A percentile compares a stretch with the other conserved stretches of the same genome.
phyloP scores from a whole-genome alignment of 2,888 invertebrate species.

The Pseudoips prasinana region DNA sequence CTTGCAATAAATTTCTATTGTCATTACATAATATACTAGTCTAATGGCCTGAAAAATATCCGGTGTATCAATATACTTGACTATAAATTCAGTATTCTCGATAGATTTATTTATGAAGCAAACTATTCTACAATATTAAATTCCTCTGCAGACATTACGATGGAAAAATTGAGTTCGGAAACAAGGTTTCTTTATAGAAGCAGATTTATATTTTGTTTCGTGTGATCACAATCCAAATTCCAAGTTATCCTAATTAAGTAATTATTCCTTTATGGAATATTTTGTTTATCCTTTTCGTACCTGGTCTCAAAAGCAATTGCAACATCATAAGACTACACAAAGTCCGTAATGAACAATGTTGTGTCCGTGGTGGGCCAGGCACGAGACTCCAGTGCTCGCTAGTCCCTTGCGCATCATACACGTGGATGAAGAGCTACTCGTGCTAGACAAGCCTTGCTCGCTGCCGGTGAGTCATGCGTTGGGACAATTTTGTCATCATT shows the following conservation, averaged over 20 bases:
- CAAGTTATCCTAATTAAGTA: not conserved
- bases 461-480: constrained; percentile 88
- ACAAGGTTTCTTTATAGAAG: constrained; percentile 13
- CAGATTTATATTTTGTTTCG: constrained; percentile 15
- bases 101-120: constrained; percentile 8
- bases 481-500: constrained; percentile 45
- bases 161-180: constrained; percentile 12
- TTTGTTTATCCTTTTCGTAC: constrained; percentile 4
- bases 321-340: constrained; percentile 38
- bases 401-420: constrained; percentile 90
- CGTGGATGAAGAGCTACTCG: constrained; percentile 92
- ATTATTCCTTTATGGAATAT: no score
- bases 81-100: constrained; percentile 5
- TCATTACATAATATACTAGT: no score
- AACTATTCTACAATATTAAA: constrained; percentile 23
- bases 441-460: constrained; percentile 95
- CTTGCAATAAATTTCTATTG: no score
- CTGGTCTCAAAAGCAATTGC: constrained; percentile 38
- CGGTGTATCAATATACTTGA: no score
- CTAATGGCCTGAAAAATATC: no score
- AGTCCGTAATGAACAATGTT: constrained; percentile 44
- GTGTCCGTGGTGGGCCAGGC: constrained; percentile 84
- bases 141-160: constrained; percentile 11
- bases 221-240: constrained; percentile 15
- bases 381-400: constrained; percentile 93